Evolutionary conservation across 1,140 invertebrate genomes (phyloP), one percentile per base, ranked within the genome.

Genomic region (Episyrphus balteatus): DNA sequence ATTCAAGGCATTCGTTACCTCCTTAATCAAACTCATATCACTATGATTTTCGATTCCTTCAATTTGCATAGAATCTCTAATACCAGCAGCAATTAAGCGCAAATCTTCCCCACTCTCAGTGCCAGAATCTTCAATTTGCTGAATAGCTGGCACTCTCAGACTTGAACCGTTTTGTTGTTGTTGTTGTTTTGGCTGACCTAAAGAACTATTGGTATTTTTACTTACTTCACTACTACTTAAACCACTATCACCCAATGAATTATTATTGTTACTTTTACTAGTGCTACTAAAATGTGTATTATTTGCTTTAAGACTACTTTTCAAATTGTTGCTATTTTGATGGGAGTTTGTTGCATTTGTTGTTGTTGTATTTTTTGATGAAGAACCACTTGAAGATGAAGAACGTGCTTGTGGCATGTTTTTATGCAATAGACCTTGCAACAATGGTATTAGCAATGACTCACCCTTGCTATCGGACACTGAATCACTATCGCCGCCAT

Each of bases 1-100:
- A 17, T 75, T 76, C 5, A 92, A 69, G 1, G 86, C 86, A 38
- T 77, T 78, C 53, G 86, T 82, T 11, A 92, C 87, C 61, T 92
- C 87, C 2, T 76, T 77, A 18, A 90, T 73, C 1, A 90, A 73
- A 54, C 74, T 74, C 3, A 37, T 46, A 45, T 57, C 55, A 46
- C 56, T 60, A 36, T 55, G 55, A 21, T 14, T 42, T 34, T 42
- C 12, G n/a, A 42, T 36, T 26, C 21, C 21, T 8, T 26, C 21
- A 39, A 58, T 57, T 19, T 66, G 59, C 42, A 68, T 49, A 18
- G 57, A 57, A 46, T 69, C 64, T 8, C 64, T 53, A 12, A 68
- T 13, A 12, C 64, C 66, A 6, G 62, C 67, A 7, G 65, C 67
- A 47, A 69, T 46, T 15, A 71, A 53, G 3, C 72, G 66, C 49